A percentile compares a stretch with the other conserved stretches of the same genome.
Conservation (phyloP, 30 jellyfish, hydroid and myxozoan species). For the Pelagia noctiluca region DNA sequence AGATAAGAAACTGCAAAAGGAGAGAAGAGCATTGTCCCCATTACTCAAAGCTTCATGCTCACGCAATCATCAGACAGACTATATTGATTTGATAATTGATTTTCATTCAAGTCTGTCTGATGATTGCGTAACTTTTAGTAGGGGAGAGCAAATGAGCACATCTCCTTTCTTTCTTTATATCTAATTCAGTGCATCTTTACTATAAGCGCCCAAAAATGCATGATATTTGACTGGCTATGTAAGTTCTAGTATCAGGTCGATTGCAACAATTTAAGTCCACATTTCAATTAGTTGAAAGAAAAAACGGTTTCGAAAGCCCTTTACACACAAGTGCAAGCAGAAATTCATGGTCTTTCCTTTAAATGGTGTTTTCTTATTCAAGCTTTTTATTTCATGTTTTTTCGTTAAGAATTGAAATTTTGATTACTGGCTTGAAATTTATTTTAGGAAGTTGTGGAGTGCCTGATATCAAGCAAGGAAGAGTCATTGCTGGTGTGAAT, state of each 20-base stretch:
- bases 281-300: not conserved
- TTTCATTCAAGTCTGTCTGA: too few species aligned
- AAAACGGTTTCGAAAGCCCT: too few species aligned
- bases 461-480: conserved; percentile 15
- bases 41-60: not conserved
- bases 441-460: conserved; percentile 1
- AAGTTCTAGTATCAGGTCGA: too few species aligned
- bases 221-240: too few species aligned
- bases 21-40: not conserved
- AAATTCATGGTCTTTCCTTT: not conserved
- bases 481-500: conserved; percentile 72
- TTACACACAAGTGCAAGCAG: not conserved
- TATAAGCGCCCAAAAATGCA: too few species aligned
- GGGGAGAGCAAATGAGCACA: too few species aligned
- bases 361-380: not conserved
- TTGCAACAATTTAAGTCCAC: not conserved
- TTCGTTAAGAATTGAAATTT: not conserved
- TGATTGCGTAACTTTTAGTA: too few species aligned
- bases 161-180: too few species aligned
- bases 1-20: not conserved
- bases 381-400: not conserved
- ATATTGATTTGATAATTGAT: too few species aligned
- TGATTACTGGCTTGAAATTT: too few species aligned
- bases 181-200: too few species aligned
- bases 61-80: too few species aligned